These are phyloP conservation scores for Rotaria socialis DNA, from an alignment of 2,888 invertebrate species.

Conservation along the genomic window DNA sequence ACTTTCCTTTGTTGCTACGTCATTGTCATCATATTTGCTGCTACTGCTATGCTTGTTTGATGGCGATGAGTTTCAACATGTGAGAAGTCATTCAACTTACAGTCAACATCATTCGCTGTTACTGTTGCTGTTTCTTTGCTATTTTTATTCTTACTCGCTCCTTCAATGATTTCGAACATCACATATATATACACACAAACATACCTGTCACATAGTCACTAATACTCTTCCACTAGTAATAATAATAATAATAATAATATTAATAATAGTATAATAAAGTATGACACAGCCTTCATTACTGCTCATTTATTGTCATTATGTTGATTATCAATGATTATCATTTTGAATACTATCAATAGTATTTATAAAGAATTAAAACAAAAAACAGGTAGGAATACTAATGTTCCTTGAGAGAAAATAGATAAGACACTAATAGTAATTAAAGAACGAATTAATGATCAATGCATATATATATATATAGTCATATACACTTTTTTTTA, in stretches of 20 bases:
- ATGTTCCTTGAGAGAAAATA: too few species aligned
- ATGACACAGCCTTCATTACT: background rate
- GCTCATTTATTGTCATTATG: background rate
- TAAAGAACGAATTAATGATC: too few species aligned
- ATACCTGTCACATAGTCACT: background rate
- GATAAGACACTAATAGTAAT: too few species aligned
- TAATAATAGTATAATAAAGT: background rate
- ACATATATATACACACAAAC: background rate
- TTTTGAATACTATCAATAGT: background rate
- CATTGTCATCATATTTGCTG: background rate
- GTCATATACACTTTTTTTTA: too few species aligned
- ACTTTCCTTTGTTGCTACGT: background rate
- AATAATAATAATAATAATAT: background rate
- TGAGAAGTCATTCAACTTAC: background rate
- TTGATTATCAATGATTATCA: background rate
- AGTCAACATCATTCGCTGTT: background rate
- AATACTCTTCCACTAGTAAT: conserved; percentile 10
- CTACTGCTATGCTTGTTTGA: background rate
- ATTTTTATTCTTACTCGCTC: background rate
- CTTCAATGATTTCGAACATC: background rate
- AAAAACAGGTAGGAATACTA: background rate
- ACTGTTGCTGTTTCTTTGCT: background rate
- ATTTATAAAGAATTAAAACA: background rate
- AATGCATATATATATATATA: too few species aligned
- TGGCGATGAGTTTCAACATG: conserved; percentile 4